phyloP scores from a whole-genome alignment of 2,888 invertebrate species.

The Dendrolimus houi region DNA sequence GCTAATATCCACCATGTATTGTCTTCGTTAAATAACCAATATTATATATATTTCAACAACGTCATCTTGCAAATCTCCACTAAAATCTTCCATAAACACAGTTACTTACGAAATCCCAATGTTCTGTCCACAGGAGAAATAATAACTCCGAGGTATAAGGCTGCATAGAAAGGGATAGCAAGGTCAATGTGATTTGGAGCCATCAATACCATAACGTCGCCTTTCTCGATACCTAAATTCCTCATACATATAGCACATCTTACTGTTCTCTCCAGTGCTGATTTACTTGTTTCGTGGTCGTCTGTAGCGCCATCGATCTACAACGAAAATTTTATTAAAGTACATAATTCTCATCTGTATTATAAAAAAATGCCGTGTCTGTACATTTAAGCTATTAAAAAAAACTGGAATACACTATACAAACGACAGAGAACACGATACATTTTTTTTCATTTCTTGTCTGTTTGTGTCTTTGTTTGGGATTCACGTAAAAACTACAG shows the following conservation, averaged over 20 bases:
- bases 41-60: too few relatives aligned
- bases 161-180: slow-evolving; percentile 60
- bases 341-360: too few relatives aligned
- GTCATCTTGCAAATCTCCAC: too few relatives aligned
- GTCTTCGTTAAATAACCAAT: too few relatives aligned
- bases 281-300: slow-evolving; percentile 50
- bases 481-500: too few relatives aligned
- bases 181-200: slow-evolving; percentile 62
- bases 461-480: too few relatives aligned
- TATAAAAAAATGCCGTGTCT: too few relatives aligned
- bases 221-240: slow-evolving; percentile 41
- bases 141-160: slow-evolving; percentile 54
- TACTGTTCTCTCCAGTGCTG: slow-evolving; percentile 45
- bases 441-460: too few relatives aligned
- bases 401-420: too few relatives aligned
- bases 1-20: too few relatives aligned
- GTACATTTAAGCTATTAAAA: too few relatives aligned
- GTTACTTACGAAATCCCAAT: slow-evolving; percentile 35
- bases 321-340: neutral
- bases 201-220: slow-evolving; percentile 64
- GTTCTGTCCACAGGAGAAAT: slow-evolving; percentile 44
- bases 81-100: neutral
- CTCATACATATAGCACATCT: slow-evolving; percentile 53
- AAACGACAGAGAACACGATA: too few relatives aligned
- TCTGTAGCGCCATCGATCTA: slow-evolving; percentile 60